phyloP scores from a whole-genome alignment of 2,888 invertebrate species.

The Tridacna crocea region DNA sequence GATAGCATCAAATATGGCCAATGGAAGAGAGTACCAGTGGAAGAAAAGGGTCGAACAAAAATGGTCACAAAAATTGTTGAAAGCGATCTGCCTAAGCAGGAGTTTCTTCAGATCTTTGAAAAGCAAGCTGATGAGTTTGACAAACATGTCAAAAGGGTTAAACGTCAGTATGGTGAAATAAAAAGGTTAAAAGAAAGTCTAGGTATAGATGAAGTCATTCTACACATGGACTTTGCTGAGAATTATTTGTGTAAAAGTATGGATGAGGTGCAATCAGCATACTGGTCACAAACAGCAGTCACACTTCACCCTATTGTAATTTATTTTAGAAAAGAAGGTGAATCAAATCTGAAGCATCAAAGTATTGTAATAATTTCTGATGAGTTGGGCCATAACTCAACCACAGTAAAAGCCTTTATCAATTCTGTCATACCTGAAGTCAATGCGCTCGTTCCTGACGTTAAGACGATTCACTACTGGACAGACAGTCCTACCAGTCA shows the following conservation, averaged over 20 bases:
- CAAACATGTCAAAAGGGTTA: slow-evolving; percentile 21
- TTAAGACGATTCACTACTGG: slow-evolving; percentile 34
- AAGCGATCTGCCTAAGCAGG: background rate
- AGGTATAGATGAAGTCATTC: slow-evolving; percentile 1
- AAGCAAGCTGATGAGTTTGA: slow-evolving; percentile 7
- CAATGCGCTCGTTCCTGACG: background rate
- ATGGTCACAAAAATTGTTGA: slow-evolving; percentile 30
- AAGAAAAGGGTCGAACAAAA: slow-evolving; percentile 36
- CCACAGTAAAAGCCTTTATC: slow-evolving; percentile 16
- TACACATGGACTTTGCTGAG: slow-evolving; percentile 42
- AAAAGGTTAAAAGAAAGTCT: slow-evolving; percentile 27
- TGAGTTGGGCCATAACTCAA: slow-evolving; percentile 26
- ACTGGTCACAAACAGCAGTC: slow-evolving; percentile 24
- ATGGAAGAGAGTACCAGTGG: slow-evolving; percentile 39
- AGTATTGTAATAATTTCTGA: slow-evolving; percentile 36
- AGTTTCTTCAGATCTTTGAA: slow-evolving; percentile 18
- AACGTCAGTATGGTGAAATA: slow-evolving; percentile 24
- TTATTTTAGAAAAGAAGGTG: slow-evolving; percentile 16
- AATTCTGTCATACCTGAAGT: slow-evolving; percentile 29
- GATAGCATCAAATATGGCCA: slow-evolving; percentile 26
- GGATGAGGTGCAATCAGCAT: slow-evolving; percentile 35
- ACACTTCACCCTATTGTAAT: slow-evolving; percentile 34
- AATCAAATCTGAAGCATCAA: slow-evolving; percentile 7
- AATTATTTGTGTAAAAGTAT: slow-evolving; percentile 27
- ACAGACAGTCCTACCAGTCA: slow-evolving; percentile 45